phyloP scores from a whole-genome alignment of 1,140 invertebrate species.

The Ptiloglossa arizonensis region DNA sequence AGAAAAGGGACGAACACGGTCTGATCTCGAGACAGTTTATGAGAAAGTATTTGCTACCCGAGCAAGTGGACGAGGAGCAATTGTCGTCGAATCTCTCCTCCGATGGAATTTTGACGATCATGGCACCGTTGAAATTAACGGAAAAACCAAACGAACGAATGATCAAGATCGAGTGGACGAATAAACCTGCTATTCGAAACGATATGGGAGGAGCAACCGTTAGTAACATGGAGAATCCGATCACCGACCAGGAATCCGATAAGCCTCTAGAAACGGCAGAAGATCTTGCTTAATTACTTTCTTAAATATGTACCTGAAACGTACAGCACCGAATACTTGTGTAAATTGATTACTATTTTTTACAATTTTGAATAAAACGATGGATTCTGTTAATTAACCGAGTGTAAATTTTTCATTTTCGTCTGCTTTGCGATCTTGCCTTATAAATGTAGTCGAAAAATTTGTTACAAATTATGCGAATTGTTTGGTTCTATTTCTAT shows the following conservation, averaged over 20 bases:
- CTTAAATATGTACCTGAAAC: too few species aligned
- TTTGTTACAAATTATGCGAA: too few species aligned
- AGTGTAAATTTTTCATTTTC: too few species aligned
- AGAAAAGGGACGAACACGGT: conserved; percentile 88
- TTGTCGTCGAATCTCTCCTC: conserved; percentile 86
- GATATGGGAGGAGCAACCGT: background rate
- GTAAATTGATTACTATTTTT: too few species aligned
- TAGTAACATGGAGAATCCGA: background rate
- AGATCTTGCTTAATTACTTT: too few species aligned
- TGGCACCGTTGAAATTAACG: conserved; percentile 82
- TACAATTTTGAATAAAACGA: background rate
- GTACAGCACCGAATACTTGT: too few species aligned
- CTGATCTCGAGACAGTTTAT: conserved; percentile 87
- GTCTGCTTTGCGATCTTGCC: too few species aligned
- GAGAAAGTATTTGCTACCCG: conserved; percentile 85
- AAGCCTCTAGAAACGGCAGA: background rate
- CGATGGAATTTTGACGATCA: conserved; percentile 87
- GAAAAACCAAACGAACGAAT: conserved; percentile 66
- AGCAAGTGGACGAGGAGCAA: conserved; percentile 84
- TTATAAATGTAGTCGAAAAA: too few species aligned
- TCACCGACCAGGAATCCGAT: background rate
- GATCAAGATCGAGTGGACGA: conserved; percentile 68
- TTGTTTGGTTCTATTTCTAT: too few species aligned
- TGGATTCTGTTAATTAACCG: too few species aligned
- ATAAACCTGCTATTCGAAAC: conserved; percentile 58